A percentile compares a stretch with the other conserved stretches of the same genome.
Evolutionary conservation across 2,113 vertebrate species (phyloP).

Genomic region (Tragelaphus buxtoni): DNA sequence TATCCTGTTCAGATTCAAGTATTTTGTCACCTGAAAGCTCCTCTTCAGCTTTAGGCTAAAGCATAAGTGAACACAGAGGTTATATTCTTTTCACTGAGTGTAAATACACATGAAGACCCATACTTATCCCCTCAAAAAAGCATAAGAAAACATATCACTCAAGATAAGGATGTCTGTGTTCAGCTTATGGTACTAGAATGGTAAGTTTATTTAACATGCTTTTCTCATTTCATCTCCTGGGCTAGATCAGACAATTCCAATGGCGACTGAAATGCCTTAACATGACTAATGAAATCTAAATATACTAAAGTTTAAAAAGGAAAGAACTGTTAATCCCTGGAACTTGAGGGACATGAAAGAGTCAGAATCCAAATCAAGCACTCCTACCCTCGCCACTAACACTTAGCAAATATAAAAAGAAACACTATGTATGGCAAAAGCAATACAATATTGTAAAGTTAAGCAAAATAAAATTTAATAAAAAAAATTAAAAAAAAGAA

Average conservation of each 20-base stretch:
- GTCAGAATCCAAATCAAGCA: slow-evolving; percentile 19
- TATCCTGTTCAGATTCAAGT: slow-evolving; percentile 81
- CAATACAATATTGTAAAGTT: no score
- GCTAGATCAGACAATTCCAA: neutral
- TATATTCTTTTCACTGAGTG: neutral
- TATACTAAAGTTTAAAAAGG: neutral
- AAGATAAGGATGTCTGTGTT: neutral
- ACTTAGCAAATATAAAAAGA: neutral
- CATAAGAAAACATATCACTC: neutral
- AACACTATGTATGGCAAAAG: no score
- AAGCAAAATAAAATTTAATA: no score
- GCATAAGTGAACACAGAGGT: slow-evolving; percentile 32
- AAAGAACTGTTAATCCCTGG: slow-evolving; percentile 34
- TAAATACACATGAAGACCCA: neutral
- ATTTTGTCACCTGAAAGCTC: slow-evolving; percentile 81
- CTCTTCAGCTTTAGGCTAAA: slow-evolving; percentile 84
- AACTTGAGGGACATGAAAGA: neutral
- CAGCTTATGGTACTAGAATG: neutral
- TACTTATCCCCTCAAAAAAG: neutral
- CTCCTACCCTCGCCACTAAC: neutral
- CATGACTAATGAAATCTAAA: neutral
- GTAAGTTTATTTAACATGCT: neutral
- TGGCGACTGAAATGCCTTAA: neutral
- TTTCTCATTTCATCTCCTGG: neutral
- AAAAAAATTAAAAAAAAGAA: neutral